Base-by-base conservation (phyloP, 2,888 invertebrate species). In the Tanypteryx hageni region DNA sequence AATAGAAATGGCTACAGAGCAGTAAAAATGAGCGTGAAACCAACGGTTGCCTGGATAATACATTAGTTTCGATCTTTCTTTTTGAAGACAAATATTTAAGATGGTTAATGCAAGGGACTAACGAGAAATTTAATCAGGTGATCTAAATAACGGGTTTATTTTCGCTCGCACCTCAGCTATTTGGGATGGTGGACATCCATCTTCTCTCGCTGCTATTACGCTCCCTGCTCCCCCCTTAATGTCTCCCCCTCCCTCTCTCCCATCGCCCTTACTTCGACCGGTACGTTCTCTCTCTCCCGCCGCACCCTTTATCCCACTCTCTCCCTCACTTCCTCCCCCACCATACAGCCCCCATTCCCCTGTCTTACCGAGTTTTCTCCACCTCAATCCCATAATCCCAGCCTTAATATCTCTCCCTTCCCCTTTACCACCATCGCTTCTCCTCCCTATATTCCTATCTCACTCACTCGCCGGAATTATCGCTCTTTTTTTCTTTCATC, bases 341-440 rank as follows among this genome's bases (percentile, higher is more conserved):
- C 44, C 44, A 44, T 5, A 1, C 44, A n/a, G n/a, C 5, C 44
- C 44, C 5, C 44, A 44, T 5, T 44, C 44, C 44, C 44, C 44
- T 5, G 44, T 44, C 44, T 44, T 44, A 44, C 44, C 44, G 44
- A 44, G 44, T 44, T 44, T 44, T 44, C 44, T 44, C 44, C 44
- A 3, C 44, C 44, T 44, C 44, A 44, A 44, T 44, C 44, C 44
- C 44, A 76, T 76, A 76, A 76, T 76, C 10, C 14, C 14, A 11
- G 76, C 76, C 76, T 76, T 76, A 76, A 76, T 76, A 76, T 27
- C 76, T n/a, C 76, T 76, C 22, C 64, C n/a, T 64, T 5, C 44
- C 44, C 22, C 22, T 76, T 27, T 76, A n/a, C 76, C 27, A 27
- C 22, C 76, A 44, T 76, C 27, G 27, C 76, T 76, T 7, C 76